These are phyloP conservation scores for Aphidius colemani DNA, from an alignment of 2,888 invertebrate genomes.

Conservation along the genomic window DNA sequence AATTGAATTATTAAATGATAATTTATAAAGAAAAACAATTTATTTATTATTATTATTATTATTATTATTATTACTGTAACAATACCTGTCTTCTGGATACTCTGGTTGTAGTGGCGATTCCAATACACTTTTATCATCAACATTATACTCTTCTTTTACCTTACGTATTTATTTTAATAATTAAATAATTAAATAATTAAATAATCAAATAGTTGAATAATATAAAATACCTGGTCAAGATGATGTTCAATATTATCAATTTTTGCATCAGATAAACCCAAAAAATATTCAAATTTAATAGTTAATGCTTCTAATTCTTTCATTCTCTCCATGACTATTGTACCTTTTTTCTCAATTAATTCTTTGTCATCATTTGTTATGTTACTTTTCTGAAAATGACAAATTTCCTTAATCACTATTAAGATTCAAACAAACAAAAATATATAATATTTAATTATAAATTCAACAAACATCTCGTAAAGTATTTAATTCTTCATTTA, in stretches of 20 bases:
- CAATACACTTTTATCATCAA: conserved; percentile 37
- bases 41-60: too few relatives aligned
- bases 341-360: conserved; percentile 65
- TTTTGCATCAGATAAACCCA: conserved; percentile 59
- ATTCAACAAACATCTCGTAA: conserved; percentile 51
- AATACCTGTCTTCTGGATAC: conserved; percentile 53
- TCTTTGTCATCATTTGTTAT: conserved; percentile 66
- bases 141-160: conserved; percentile 19
- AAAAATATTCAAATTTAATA: conserved; percentile 64
- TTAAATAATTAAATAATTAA: neutral
- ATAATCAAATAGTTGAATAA: too few relatives aligned
- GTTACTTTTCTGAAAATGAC: conserved; percentile 62
- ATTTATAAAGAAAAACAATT: too few relatives aligned
- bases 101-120: conserved; percentile 47
- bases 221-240: conserved; percentile 11
- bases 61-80: too few relatives aligned
- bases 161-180: too few relatives aligned
- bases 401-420: too few relatives aligned
- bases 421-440: too few relatives aligned
- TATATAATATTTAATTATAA: neutral
- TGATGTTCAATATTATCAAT: conserved; percentile 42
- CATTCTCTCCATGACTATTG: conserved; percentile 66
- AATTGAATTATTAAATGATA: conserved; percentile 2
- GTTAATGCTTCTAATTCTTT: conserved; percentile 68
- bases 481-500: conserved; percentile 59